A percentile compares a stretch with the other conserved stretches of the same genome.
phyloP scores from a whole-genome alignment of 2,113 vertebrate species.

The Silurus meridionalis region DNA sequence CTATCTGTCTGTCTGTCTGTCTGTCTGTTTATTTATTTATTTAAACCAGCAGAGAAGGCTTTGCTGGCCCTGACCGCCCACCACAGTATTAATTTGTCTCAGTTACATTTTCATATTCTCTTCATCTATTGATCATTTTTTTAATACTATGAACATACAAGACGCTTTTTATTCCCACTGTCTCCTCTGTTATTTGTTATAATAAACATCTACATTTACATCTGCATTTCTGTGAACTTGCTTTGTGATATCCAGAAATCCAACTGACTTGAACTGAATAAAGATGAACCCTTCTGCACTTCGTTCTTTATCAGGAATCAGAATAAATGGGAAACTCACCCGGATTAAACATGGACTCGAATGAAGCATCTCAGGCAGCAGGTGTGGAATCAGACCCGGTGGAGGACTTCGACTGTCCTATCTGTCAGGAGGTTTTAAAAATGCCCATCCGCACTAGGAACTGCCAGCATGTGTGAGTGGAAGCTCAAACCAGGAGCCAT shows the following conservation, averaged over 20 bases:
- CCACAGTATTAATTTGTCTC: not conserved
- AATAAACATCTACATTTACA: not conserved
- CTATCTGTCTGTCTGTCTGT: too few species aligned
- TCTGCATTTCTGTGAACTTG: not conserved
- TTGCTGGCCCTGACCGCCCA: too few species aligned
- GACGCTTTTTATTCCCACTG: not conserved
- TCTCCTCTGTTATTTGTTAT: not conserved
- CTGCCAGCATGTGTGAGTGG: constrained; percentile 51
- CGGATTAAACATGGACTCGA: not conserved
- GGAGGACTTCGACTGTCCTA: constrained; percentile 49
- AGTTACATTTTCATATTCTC: not conserved
- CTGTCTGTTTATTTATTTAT: too few species aligned
- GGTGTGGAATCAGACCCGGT: not conserved
- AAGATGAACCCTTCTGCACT: not conserved
- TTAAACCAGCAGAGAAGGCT: too few species aligned
- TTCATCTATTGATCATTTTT: not conserved
- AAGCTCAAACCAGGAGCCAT: not conserved
- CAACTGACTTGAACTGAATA: not conserved
- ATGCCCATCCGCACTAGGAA: constrained; percentile 49
- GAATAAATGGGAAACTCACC: not conserved
- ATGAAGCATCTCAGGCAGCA: not conserved
- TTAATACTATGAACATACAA: not conserved
- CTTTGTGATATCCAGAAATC: not conserved
- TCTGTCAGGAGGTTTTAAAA: constrained; percentile 52
- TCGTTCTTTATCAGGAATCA: not conserved